phyloP scores from a whole-genome alignment of 2,797 vertebrate species.

The Morelia viridis region DNA sequence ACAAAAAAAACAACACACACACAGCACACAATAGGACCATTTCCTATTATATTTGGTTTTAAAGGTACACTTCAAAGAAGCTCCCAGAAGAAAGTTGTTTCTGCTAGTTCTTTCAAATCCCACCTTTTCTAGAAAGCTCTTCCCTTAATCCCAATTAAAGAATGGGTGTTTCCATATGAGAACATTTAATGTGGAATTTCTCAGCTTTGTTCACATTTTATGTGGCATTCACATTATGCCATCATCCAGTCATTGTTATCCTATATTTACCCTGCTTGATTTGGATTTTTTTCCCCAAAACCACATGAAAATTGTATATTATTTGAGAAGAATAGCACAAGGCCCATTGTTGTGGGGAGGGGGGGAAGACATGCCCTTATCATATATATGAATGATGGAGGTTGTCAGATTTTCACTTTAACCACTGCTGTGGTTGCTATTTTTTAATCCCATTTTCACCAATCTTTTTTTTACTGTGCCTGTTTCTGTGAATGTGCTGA shows the following conservation, averaged over 20 bases:
- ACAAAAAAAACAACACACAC: conserved; percentile 8
- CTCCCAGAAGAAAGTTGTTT: background rate
- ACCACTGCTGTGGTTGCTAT: background rate
- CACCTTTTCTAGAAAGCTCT: background rate
- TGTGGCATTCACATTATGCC: background rate
- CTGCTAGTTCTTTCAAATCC: too few species aligned
- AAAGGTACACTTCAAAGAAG: background rate
- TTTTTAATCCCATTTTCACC: background rate
- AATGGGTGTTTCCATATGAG: background rate
- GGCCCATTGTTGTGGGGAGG: background rate
- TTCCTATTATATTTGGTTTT: background rate
- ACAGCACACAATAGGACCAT: background rate
- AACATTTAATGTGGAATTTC: background rate
- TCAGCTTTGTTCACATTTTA: background rate
- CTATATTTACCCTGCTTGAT: background rate
- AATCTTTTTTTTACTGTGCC: too few species aligned
- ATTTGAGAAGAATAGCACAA: background rate
- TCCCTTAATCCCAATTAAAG: background rate
- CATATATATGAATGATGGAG: background rate
- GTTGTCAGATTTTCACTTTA: background rate
- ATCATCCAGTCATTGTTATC: background rate
- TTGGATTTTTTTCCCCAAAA: background rate
- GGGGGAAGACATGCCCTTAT: too few species aligned
- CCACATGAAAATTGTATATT: background rate
- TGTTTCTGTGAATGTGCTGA: too few species aligned